phyloP scores from a whole-genome alignment of 2,797 vertebrate species.

The Peromyscus melanophrys region DNA sequence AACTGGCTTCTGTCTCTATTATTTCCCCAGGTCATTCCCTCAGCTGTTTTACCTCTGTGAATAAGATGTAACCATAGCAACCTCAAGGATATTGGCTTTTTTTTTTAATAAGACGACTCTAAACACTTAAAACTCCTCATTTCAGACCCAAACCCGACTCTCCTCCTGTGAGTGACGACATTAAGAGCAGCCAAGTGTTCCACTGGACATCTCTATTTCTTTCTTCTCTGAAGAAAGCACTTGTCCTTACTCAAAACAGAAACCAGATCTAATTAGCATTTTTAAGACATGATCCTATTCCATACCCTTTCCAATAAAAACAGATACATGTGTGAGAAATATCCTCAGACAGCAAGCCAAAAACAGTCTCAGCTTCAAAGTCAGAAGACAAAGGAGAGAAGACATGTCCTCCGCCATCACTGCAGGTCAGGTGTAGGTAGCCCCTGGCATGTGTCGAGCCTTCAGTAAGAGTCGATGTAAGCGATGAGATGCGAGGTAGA shows the following conservation, averaged over 20 bases:
- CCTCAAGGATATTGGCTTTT: conserved; percentile 26
- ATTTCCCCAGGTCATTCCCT: conserved; percentile 53
- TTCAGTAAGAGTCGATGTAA: not conserved
- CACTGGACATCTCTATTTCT: conserved; percentile 5
- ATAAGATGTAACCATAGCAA: conserved; percentile 45
- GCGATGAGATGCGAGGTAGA: not conserved
- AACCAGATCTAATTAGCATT: conserved; percentile 48
- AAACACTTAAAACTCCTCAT: conserved; percentile 27
- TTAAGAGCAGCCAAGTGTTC: not conserved
- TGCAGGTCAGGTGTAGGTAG: no score
- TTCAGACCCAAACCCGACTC: not conserved
- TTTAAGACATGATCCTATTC: not conserved
- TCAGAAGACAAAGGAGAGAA: not conserved
- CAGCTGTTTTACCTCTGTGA: conserved; percentile 20
- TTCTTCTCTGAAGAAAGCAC: not conserved
- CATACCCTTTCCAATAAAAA: not conserved
- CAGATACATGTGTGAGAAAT: not conserved
- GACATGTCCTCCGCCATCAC: fast-evolving
- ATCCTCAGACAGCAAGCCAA: not conserved
- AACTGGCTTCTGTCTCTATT: not conserved
- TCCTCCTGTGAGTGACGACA: not conserved
- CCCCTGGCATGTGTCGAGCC: no score
- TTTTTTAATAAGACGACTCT: not conserved
- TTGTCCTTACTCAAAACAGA: conserved; percentile 43
- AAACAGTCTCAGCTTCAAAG: not conserved